phyloP scores from a whole-genome alignment of 2,113 vertebrate species.

The Menidia beryllina region DNA sequence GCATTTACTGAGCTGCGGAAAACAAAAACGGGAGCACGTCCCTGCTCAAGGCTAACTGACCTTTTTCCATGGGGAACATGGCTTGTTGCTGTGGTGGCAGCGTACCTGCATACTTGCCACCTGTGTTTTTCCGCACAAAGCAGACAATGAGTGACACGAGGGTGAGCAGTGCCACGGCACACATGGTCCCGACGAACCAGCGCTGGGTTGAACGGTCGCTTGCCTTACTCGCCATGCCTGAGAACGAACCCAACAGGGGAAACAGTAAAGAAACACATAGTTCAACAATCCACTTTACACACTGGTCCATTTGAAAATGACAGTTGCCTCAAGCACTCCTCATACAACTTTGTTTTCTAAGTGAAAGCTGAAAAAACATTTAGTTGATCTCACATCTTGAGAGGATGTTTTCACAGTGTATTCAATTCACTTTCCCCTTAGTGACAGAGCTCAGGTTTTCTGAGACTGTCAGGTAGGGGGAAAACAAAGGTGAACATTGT shows the following conservation, averaged over 20 bases:
- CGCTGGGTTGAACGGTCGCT: constrained; percentile 84
- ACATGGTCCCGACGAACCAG: constrained; percentile 96
- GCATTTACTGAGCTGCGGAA: not conserved
- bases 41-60: constrained; percentile 67
- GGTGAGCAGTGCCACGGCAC: constrained; percentile 88
- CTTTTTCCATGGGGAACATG: constrained; percentile 71
- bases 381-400: constrained; percentile 23
- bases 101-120: constrained; percentile 97
- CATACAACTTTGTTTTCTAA: constrained; percentile 29
- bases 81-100: constrained; percentile 59
- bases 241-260: no score
- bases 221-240: constrained; percentile 80
- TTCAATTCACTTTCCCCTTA: constrained; percentile 38
- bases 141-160: constrained; percentile 87
- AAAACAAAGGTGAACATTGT: constrained; percentile 15
- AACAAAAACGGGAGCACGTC: constrained; percentile 3
- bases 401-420: constrained; percentile 7
- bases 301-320: not conserved
- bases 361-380: constrained; percentile 21
- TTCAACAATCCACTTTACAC: constrained; percentile 26
- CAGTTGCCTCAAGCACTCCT: constrained; percentile 13
- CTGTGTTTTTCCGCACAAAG: constrained; percentile 91
- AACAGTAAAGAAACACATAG: constrained; percentile 16
- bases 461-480: constrained; percentile 20
- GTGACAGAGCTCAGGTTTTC: constrained; percentile 8